These are phyloP conservation scores for Phalacrocorax pelagicus DNA, from an alignment of 2,113 vertebrate species.

Conservation along the genomic window DNA sequence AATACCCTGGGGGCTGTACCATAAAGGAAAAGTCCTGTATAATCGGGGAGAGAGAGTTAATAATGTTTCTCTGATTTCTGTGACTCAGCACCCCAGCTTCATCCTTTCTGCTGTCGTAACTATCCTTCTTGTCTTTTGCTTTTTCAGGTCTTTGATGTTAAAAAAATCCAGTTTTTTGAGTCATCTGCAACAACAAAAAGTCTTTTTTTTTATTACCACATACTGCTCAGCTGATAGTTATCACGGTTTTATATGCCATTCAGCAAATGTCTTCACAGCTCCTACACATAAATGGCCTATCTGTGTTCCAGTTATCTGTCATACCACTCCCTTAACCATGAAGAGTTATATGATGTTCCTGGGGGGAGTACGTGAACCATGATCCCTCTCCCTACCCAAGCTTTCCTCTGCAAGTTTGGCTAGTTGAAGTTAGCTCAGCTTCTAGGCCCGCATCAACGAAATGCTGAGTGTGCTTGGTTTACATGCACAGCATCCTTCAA, in stretches of 20 bases:
- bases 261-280: constrained; percentile 40
- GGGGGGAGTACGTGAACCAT: neutral
- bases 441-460: neutral
- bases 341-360: neutral
- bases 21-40: neutral
- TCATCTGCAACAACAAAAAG: neutral
- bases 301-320: neutral
- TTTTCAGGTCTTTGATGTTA: neutral
- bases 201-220: neutral
- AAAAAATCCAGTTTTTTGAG: neutral
- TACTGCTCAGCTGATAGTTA: neutral
- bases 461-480: neutral
- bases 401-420: neutral
- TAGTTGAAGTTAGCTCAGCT: neutral
- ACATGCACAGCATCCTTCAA: neutral
- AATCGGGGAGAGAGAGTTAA: neutral
- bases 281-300: neutral
- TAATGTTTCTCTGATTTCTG: neutral
- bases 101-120: neutral
- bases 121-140: neutral
- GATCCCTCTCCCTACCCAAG: neutral
- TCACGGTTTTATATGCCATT: neutral
- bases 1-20: neutral
- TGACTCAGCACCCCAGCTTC: neutral
- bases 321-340: neutral